phyloP scores from a whole-genome alignment of 2,797 vertebrate genomes.

The Pogoniulus pusillus region DNA sequence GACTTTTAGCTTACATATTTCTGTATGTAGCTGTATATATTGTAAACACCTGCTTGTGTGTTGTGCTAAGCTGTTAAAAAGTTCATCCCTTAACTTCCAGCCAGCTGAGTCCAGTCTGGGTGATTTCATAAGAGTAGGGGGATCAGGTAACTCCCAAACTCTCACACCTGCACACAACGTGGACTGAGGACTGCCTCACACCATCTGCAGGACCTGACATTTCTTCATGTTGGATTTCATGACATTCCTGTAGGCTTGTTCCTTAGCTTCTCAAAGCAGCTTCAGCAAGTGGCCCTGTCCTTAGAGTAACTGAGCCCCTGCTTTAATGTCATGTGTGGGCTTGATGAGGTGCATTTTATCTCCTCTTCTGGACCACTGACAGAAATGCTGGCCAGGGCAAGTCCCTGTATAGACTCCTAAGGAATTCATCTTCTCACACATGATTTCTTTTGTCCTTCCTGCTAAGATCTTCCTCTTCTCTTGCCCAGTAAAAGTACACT shows the following conservation, averaged over 20 bases:
- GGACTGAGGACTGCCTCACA: neutral
- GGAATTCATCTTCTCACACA: neutral
- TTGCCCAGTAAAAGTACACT: neutral
- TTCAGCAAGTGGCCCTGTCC: neutral
- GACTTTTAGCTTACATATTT: too few species aligned
- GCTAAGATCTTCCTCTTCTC: neutral
- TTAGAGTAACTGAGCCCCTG: neutral
- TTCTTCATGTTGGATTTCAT: neutral
- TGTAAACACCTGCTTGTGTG: too few species aligned
- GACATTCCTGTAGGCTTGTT: neutral
- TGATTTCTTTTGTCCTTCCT: neutral
- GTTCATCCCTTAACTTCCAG: too few species aligned
- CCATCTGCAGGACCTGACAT: neutral
- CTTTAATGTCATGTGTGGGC: neutral
- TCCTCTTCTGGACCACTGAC: neutral
- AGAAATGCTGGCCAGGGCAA: neutral
- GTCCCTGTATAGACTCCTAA: neutral
- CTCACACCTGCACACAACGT: accelerated
- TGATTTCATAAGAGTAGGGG: too few species aligned
- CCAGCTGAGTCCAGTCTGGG: too few species aligned
- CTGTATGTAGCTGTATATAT: too few species aligned
- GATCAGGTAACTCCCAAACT: too few species aligned
- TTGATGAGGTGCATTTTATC: neutral
- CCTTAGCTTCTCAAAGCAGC: neutral
- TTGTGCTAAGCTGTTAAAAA: too few species aligned